A percentile compares a stretch with the other conserved stretches of the same genome.
phyloP scores from a whole-genome alignment of 2,888 invertebrate species.

The Trichogramma evanescens region DNA sequence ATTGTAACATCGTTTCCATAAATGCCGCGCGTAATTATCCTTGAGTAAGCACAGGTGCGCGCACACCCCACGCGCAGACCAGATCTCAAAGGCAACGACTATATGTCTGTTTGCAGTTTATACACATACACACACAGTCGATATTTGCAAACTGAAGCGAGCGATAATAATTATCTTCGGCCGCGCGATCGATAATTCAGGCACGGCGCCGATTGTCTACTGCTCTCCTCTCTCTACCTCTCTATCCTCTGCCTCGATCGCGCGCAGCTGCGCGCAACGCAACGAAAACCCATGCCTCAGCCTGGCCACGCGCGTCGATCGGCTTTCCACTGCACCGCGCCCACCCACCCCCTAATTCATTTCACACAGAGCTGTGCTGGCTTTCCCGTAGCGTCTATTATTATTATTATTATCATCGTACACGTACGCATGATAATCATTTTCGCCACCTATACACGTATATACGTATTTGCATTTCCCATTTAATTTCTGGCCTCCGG shows the following conservation, averaged over 20 bases:
- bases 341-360: not conserved
- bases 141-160: not conserved
- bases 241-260: not conserved
- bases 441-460: too few relatives aligned
- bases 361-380: too few relatives aligned
- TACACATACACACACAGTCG: not conserved
- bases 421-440: too few relatives aligned
- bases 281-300: not conserved
- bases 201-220: not conserved
- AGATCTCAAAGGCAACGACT: slow-evolving; percentile 9
- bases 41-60: slow-evolving; percentile 6
- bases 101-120: not conserved
- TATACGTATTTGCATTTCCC: too few relatives aligned
- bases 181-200: slow-evolving; percentile 13
- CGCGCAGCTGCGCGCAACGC: not conserved
- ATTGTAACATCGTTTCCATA: too few relatives aligned
- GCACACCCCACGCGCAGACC: slow-evolving; percentile 3
- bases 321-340: not conserved
- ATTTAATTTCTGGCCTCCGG: too few relatives aligned
- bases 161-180: slow-evolving; percentile 17
- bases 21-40: not conserved
- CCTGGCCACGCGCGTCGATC: not conserved
- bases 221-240: not conserved
- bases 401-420: too few relatives aligned
- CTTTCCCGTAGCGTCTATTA: too few relatives aligned